Conservation (phyloP, 2,113 vertebrate genomes). For the Tenrec ecaudatus region DNA sequence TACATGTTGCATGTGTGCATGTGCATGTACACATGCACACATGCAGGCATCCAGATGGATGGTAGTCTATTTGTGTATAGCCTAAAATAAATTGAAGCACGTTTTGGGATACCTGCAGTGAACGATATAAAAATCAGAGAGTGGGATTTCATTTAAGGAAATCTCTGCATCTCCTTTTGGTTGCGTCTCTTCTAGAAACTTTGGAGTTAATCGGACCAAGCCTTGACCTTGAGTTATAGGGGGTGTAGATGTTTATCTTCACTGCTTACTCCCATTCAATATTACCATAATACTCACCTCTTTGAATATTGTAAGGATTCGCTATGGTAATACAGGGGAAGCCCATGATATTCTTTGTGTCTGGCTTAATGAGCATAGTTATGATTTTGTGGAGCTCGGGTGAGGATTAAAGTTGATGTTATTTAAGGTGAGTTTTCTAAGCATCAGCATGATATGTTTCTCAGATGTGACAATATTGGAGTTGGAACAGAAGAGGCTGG, state of each 20-base stretch:
- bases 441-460: background rate
- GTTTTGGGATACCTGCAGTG: background rate
- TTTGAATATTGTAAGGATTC: background rate
- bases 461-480: background rate
- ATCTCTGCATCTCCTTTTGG: background rate
- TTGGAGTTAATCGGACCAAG: background rate
- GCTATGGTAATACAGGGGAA: background rate
- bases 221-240: background rate
- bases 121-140: conserved; percentile 44
- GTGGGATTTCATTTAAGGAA: conserved; percentile 5
- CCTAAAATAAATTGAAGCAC: conserved; percentile 8
- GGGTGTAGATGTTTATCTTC: background rate
- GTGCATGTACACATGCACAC: background rate
- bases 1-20: background rate
- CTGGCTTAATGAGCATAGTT: background rate
- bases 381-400: background rate
- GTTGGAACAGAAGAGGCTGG: background rate
- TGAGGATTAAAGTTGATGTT: background rate
- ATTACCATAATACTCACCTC: background rate
- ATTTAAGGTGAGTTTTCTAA: background rate
- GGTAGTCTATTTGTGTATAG: background rate
- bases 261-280: conserved; percentile 27
- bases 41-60: background rate
- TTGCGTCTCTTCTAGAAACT: background rate
- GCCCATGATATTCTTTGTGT: background rate